Evolutionary conservation across 2,113 vertebrate genomes (phyloP).

Genomic region (Plestiodon gilberti): DNA sequence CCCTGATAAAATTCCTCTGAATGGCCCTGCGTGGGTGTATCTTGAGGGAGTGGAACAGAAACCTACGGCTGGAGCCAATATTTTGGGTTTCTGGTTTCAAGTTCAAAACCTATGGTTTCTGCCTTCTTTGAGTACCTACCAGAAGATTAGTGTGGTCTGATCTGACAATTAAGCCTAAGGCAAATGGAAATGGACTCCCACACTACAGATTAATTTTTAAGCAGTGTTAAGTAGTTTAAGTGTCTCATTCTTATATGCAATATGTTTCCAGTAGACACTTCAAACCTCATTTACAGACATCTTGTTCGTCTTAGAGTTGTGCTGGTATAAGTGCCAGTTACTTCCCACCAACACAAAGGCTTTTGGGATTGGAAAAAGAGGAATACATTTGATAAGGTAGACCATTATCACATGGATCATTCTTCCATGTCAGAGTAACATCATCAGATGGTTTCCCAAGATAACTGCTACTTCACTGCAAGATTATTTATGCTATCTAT

Average conservation of each 20-base stretch:
- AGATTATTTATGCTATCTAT: background rate
- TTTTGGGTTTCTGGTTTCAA: background rate
- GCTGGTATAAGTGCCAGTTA: background rate
- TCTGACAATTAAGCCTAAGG: slow-evolving; percentile 4
- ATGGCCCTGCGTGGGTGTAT: too few species aligned
- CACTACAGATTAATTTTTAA: slow-evolving; percentile 33
- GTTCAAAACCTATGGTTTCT: background rate
- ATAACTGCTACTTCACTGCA: background rate
- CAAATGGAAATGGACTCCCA: background rate
- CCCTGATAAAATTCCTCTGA: too few species aligned
- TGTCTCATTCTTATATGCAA: background rate
- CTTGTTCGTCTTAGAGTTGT: background rate
- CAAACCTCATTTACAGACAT: background rate
- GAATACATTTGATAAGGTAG: background rate
- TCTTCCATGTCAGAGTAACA: background rate
- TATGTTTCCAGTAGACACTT: fast-evolving
- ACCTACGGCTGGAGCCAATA: slow-evolving; percentile 30
- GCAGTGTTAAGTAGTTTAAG: slow-evolving; percentile 16
- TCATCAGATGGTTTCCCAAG: background rate
- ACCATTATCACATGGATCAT: background rate
- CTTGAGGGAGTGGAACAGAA: background rate
- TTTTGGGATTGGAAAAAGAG: background rate
- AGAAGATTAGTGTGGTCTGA: background rate
- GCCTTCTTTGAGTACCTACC: background rate
- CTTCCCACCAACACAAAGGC: background rate